These are phyloP conservation scores for Argya squamiceps DNA, from an alignment of 2,797 vertebrate genomes.

Conservation along the genomic window DNA sequence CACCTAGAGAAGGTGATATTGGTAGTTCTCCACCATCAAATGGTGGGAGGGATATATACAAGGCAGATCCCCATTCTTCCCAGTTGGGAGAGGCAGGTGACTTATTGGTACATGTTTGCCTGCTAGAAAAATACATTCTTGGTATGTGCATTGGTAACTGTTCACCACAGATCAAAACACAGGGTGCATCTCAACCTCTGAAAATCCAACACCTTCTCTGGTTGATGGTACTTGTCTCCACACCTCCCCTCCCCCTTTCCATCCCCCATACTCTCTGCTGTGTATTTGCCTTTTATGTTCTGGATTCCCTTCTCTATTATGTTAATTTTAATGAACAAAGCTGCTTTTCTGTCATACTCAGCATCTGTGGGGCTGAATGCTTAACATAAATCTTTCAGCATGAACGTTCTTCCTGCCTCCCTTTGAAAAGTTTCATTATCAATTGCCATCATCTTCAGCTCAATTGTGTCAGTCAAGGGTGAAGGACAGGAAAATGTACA, in stretches of 20 bases:
- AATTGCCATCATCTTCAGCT: neutral
- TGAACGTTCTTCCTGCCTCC: neutral
- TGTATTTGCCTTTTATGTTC: neutral
- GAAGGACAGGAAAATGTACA: neutral
- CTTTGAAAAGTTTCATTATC: neutral
- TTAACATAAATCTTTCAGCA: neutral
- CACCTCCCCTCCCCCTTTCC: too few species aligned
- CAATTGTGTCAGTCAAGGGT: neutral
- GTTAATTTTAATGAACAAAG: neutral
- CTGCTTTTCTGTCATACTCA: neutral
- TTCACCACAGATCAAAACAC: neutral
- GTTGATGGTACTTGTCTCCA: neutral
- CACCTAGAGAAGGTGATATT: neutral
- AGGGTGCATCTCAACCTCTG: neutral
- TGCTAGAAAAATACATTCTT: neutral
- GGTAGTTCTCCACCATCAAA: neutral
- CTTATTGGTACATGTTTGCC: neutral
- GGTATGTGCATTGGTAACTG: neutral
- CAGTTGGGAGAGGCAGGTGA: neutral
- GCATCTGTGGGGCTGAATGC: neutral
- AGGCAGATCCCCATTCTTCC: neutral
- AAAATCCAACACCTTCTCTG: neutral
- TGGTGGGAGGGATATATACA: neutral
- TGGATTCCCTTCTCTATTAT: neutral
- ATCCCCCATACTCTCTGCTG: rapidly evolving